phyloP scores from a whole-genome alignment of 2,888 invertebrate species.

The Drosophila mayaguana region DNA sequence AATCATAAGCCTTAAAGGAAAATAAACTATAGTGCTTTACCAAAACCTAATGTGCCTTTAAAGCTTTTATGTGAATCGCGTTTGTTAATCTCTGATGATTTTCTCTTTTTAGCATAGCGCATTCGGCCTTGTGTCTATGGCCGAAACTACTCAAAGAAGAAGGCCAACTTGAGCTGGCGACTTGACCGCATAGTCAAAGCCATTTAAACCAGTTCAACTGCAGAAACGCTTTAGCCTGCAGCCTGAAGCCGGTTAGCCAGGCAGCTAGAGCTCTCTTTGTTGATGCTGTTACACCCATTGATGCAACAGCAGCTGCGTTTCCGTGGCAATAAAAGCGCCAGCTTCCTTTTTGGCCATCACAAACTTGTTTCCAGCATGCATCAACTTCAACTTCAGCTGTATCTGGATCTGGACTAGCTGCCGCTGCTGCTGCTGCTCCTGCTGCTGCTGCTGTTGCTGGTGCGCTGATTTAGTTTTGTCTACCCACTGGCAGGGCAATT shows the following conservation, averaged over 20 bases:
- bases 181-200: conserved; percentile 41
- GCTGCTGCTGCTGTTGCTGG: neutral
- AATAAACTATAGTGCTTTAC: neutral
- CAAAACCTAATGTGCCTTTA: neutral
- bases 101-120: conserved; percentile 7
- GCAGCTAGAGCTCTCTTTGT: conserved; percentile 19
- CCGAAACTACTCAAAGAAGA: conserved; percentile 22
- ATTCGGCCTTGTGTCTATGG: neutral
- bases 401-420: conserved; percentile 8
- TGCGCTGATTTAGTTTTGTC: conserved; percentile 74
- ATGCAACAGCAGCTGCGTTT: conserved; percentile 57
- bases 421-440: neutral
- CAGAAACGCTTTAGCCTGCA: conserved; percentile 18
- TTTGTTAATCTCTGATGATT: neutral
- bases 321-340: conserved; percentile 63
- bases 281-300: conserved; percentile 36
- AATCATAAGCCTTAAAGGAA: neutral
- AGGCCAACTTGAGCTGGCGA: conserved; percentile 52
- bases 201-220: conserved; percentile 70
- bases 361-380: conserved; percentile 40
- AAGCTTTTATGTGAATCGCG: neutral
- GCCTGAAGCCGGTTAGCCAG: conserved; percentile 11
- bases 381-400: conserved; percentile 7
- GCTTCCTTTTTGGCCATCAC: conserved; percentile 45
- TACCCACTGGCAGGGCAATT: conserved; percentile 45